phyloP scores from a whole-genome alignment of 1,140 invertebrate species.

The Eriosoma lanigerum region DNA sequence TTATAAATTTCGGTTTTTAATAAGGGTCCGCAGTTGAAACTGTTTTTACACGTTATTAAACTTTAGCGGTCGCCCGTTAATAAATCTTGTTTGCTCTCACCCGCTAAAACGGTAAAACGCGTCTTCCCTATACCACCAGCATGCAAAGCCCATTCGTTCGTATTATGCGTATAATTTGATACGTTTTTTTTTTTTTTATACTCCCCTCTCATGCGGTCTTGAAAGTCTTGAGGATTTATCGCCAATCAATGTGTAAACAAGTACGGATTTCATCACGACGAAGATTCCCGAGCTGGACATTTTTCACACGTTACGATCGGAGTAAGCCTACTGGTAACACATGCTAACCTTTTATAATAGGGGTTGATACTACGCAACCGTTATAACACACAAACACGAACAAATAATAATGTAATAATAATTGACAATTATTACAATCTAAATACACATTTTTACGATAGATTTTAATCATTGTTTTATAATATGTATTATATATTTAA shows the following conservation, averaged over 20 bases:
- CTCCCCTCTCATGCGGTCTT: neutral
- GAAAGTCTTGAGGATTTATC: slow-evolving; percentile 33
- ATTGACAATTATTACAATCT: too few relatives aligned
- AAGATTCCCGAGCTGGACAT: neutral
- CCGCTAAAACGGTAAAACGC: neutral
- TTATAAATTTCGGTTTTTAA: slow-evolving; percentile 52
- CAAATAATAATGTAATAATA: too few relatives aligned
- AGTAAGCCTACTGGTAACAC: neutral
- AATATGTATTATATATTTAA: too few relatives aligned
- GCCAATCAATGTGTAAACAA: slow-evolving; percentile 37
- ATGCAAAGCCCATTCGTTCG: slow-evolving; percentile 14
- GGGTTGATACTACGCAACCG: neutral
- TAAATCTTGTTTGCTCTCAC: slow-evolving; percentile 37
- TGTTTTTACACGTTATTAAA: slow-evolving; percentile 51
- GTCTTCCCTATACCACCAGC: neutral
- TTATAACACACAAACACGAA: too few relatives aligned
- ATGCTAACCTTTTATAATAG: slow-evolving; percentile 9
- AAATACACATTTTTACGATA: too few relatives aligned
- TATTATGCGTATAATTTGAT: slow-evolving; percentile 11
- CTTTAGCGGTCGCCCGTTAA: slow-evolving; percentile 28
- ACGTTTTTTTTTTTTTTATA: neutral
- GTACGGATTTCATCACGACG: slow-evolving; percentile 10
- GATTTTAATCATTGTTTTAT: too few relatives aligned
- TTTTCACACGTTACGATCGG: neutral
- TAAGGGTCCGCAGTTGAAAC: slow-evolving; percentile 15